A percentile compares a stretch with the other conserved stretches of the same genome.
Conservation (phyloP, 2,113 vertebrate genomes). For the Mesitornis unicolor region DNA sequence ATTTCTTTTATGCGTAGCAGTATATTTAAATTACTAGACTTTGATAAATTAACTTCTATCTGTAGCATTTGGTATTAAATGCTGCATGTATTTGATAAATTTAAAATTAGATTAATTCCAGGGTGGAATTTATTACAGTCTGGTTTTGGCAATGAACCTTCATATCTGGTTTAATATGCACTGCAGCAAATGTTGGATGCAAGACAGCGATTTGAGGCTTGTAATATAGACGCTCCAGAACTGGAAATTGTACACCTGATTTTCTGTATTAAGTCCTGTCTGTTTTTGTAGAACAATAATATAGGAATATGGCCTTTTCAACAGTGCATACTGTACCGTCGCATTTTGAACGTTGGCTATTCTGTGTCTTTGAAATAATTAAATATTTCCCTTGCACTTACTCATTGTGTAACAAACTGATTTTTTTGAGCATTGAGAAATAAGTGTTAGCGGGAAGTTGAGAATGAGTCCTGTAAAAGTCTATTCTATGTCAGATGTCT, state of each 20-base stretch:
- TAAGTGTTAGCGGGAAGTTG: not conserved
- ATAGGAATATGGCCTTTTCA: not conserved
- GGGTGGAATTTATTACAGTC: not conserved
- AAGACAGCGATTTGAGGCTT: not conserved
- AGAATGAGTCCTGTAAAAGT: not conserved
- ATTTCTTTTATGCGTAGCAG: constrained; percentile 19
- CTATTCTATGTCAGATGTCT: not conserved
- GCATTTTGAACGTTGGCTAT: not conserved
- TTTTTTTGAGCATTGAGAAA: not conserved
- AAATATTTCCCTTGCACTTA: not conserved
- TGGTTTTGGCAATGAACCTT: not conserved
- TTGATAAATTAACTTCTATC: constrained; percentile 13
- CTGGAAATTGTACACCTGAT: not conserved
- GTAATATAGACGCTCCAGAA: not conserved
- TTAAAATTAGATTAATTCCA: constrained; percentile 7
- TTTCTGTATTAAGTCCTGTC: not conserved
- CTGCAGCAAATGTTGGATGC: not conserved
- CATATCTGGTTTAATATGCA: not conserved
- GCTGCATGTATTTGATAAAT: not conserved
- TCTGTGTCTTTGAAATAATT: not conserved
- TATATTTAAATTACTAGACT: constrained; percentile 53
- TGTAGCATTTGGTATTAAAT: constrained; percentile 27
- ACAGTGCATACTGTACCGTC: not conserved
- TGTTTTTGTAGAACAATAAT: not conserved
- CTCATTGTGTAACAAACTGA: not conserved